Conservation (phyloP, 2,113 vertebrate genomes). For the Oriolus oriolus region DNA sequence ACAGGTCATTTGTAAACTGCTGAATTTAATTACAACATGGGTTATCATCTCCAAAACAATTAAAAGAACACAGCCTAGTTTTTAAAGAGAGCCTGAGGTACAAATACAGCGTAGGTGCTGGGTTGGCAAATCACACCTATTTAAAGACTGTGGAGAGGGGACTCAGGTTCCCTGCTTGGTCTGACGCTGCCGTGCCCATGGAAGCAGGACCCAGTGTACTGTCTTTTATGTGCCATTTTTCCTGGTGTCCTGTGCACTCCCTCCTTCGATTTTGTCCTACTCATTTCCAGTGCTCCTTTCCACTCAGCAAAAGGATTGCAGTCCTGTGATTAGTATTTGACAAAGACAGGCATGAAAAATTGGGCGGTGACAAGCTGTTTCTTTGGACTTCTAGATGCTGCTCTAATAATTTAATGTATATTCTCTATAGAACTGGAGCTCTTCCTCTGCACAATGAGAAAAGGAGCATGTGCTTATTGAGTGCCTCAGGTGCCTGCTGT, state of each 20-base stretch:
- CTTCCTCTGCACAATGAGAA: not conserved
- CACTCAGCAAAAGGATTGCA: not conserved
- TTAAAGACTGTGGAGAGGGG: not conserved
- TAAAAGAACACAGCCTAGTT: not conserved
- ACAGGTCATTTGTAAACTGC: not conserved
- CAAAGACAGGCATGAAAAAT: not conserved
- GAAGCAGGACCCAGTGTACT: not conserved
- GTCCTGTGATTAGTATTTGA: not conserved
- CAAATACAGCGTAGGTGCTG: not conserved
- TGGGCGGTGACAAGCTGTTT: not conserved
- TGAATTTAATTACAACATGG: not conserved
- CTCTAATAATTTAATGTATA: not conserved
- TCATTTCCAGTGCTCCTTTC: not conserved
- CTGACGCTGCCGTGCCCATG: not conserved
- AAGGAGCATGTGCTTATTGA: not conserved
- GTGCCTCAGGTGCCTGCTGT: not conserved
- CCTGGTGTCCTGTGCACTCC: accelerated
- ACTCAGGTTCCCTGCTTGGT: not conserved
- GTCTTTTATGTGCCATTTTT: not conserved
- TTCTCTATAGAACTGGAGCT: not conserved
- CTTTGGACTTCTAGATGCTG: not conserved
- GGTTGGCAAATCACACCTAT: not conserved
- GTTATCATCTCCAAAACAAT: not conserved
- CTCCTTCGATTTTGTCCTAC: not conserved
- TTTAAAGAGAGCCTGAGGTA: not conserved